phyloP scores from a whole-genome alignment of 2,797 vertebrate species.

The Gymnoscopelus braueri region DNA sequence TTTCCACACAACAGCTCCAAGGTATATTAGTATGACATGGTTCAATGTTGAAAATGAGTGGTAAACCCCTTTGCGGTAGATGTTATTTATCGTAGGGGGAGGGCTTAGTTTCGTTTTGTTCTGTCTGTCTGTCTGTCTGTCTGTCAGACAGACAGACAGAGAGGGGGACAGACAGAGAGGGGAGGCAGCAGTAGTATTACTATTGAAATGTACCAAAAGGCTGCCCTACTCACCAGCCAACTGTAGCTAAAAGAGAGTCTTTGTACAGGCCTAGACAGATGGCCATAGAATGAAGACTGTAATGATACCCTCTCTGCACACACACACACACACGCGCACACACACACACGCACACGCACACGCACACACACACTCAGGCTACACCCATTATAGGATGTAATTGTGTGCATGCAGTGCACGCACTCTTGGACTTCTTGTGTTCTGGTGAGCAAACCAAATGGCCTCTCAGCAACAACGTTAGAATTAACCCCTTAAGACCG shows the following conservation, averaged over 20 bases:
- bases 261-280: slow-evolving; percentile 74
- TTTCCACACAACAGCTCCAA: too few relatives aligned
- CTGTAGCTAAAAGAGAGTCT: slow-evolving; percentile 75
- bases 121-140: slow-evolving; percentile 47
- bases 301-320: slow-evolving; percentile 71
- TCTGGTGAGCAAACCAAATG: too few relatives aligned
- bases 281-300: slow-evolving; percentile 78
- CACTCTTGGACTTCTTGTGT: too few relatives aligned
- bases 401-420: slow-evolving; percentile 15
- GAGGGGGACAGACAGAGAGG: slow-evolving; percentile 62
- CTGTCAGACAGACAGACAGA: slow-evolving; percentile 61
- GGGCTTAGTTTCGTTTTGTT: slow-evolving; percentile 29
- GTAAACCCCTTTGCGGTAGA: too few relatives aligned
- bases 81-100: slow-evolving; percentile 34
- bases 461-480: too few relatives aligned
- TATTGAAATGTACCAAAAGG: slow-evolving; percentile 73
- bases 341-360: neutral
- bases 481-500: too few relatives aligned
- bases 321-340: neutral
- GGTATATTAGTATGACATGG: too few relatives aligned
- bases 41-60: too few relatives aligned
- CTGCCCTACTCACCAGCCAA: slow-evolving; percentile 73
- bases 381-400: slow-evolving; percentile 53
- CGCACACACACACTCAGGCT: slow-evolving; percentile 19
- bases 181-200: slow-evolving; percentile 62